phyloP scores from a whole-genome alignment of 1,140 invertebrate species.

The Listronotus oregonensis region DNA sequence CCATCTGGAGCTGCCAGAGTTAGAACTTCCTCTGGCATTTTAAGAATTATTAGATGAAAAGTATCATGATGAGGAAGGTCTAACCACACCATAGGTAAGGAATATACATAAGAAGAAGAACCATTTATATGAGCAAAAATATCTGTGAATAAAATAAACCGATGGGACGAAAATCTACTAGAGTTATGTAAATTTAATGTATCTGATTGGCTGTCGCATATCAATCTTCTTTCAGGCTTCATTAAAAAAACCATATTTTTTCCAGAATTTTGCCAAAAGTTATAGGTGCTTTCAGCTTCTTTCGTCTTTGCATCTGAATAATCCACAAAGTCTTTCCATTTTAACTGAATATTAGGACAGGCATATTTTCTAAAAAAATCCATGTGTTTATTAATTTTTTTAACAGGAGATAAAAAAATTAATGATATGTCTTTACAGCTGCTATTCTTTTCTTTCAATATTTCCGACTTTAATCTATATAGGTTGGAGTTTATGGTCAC shows the following conservation, averaged over 20 bases:
- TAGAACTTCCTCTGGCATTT: slow-evolving; percentile 78
- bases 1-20: slow-evolving; percentile 68
- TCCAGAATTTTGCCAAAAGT: slow-evolving; percentile 76
- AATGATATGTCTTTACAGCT: slow-evolving; percentile 61
- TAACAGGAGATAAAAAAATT: slow-evolving; percentile 65
- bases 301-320: slow-evolving; percentile 66
- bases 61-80: slow-evolving; percentile 62
- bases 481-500: slow-evolving; percentile 65
- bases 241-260: slow-evolving; percentile 70
- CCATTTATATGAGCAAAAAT: slow-evolving; percentile 73
- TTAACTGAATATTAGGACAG: slow-evolving; percentile 56
- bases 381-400: slow-evolving; percentile 28
- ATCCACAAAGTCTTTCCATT: slow-evolving; percentile 66
- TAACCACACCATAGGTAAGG: slow-evolving; percentile 79
- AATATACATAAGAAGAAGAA: slow-evolving; percentile 65
- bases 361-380: slow-evolving; percentile 27
- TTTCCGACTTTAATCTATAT: slow-evolving; percentile 57
- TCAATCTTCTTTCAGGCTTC: slow-evolving; percentile 70
- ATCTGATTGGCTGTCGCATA: slow-evolving; percentile 75
- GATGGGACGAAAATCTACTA: slow-evolving; percentile 71
- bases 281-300: slow-evolving; percentile 72
- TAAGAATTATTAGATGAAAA: slow-evolving; percentile 57
- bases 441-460: slow-evolving; percentile 63
- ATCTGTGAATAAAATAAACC: slow-evolving; percentile 78
- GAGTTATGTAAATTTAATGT: slow-evolving; percentile 71